Evolutionary conservation across 2,113 vertebrate species (phyloP).

Genomic region (Orycteropus afer): DNA sequence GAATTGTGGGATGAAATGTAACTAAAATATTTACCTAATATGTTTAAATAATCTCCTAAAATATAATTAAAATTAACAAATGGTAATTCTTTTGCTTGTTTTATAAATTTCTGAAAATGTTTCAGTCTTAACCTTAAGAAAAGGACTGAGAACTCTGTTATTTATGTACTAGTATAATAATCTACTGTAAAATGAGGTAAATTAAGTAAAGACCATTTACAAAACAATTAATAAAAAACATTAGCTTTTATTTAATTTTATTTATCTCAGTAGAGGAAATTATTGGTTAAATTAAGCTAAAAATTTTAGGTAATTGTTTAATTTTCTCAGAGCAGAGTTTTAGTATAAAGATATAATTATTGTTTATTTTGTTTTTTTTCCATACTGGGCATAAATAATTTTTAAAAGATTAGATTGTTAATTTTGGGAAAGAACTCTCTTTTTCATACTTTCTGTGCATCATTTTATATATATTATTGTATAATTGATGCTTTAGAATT

Average conservation of each 20-base stretch:
- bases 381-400: not conserved
- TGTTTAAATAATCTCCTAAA: slow-evolving; percentile 21
- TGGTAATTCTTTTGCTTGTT: not conserved
- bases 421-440: not conserved
- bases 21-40: slow-evolving; percentile 12
- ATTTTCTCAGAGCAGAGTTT: slow-evolving; percentile 42
- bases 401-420: not conserved
- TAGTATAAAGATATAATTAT: not conserved
- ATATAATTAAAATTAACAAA: slow-evolving; percentile 11
- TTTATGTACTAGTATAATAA: not conserved
- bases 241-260: slow-evolving; percentile 24
- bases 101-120: slow-evolving; percentile 24
- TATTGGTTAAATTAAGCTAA: slow-evolving; percentile 32
- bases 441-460: not conserved
- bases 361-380: slow-evolving; percentile 40
- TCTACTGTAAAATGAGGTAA: not conserved
- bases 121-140: slow-evolving; percentile 6
- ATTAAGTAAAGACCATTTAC: not conserved
- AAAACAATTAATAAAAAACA: not conserved
- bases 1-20: not conserved
- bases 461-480: not conserved
- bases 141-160: not conserved
- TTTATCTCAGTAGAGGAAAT: slow-evolving; percentile 11
- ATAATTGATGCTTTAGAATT: not conserved
- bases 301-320: not conserved